These are phyloP conservation scores for Montipora capitata DNA, from an alignment of 92 coral and sea anemone species.

Conservation along the genomic window DNA sequence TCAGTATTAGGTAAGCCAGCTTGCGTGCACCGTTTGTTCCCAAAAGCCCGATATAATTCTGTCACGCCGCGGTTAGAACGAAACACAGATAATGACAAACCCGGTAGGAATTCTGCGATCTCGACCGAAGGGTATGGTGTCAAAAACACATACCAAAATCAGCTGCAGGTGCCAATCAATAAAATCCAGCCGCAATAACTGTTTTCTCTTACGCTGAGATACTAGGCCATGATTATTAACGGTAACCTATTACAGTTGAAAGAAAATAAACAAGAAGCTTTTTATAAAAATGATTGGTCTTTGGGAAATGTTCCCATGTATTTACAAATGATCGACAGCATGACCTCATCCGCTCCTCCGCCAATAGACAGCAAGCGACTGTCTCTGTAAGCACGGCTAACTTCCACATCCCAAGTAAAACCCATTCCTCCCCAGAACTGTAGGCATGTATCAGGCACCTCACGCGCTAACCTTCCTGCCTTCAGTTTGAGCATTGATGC, in stretches of 20 bases:
- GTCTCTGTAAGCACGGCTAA: constrained; percentile 94
- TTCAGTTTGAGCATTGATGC: constrained; percentile 97
- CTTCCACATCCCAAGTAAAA: constrained; percentile 89
- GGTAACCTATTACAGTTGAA: not conserved
- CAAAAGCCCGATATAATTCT: too few species aligned
- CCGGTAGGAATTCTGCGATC: too few species aligned
- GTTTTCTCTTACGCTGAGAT: too few species aligned
- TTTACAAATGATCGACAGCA: constrained; percentile 96
- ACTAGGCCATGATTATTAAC: too few species aligned
- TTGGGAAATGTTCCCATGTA: constrained; percentile 86
- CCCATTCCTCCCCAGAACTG: constrained; percentile 99
- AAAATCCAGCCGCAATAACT: too few species aligned
- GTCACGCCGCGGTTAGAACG: too few species aligned
- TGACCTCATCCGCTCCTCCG: constrained; percentile 99
- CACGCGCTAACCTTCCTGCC: constrained; percentile 94
- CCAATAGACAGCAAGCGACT: constrained; percentile 92
- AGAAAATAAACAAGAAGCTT: not conserved
- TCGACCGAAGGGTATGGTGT: too few species aligned
- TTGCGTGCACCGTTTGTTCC: too few species aligned
- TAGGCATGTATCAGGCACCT: constrained; percentile 91
- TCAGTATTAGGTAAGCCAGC: too few species aligned
- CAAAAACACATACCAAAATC: too few species aligned
- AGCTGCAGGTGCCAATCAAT: too few species aligned
- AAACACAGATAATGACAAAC: too few species aligned
- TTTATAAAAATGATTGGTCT: constrained; percentile 31